phyloP scores from a whole-genome alignment of 2,888 invertebrate genomes.

The Cryptus viduatorius region DNA sequence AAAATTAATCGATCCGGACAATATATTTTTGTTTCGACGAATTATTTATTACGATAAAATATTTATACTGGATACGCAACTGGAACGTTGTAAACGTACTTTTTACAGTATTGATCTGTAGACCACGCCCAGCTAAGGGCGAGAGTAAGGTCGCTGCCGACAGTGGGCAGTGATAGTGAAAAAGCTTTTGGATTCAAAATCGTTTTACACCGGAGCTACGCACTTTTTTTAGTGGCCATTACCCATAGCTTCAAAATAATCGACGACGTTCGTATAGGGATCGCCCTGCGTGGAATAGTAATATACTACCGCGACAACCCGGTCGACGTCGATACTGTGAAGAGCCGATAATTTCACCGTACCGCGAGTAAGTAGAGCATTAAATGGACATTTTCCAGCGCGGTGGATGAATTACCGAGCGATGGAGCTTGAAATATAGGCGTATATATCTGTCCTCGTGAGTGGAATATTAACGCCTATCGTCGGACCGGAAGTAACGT shows the following conservation, averaged over 20 bases:
- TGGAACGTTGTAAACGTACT: conserved; percentile 46
- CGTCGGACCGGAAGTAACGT: conserved; percentile 60
- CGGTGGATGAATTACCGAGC: conserved; percentile 36
- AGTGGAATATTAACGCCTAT: conserved; percentile 44
- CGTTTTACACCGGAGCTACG: neutral
- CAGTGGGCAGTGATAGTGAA: neutral
- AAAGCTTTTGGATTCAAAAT: neutral
- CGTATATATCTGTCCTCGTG: conserved; percentile 9
- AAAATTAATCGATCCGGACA: neutral
- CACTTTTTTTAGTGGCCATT: neutral
- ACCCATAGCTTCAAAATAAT: neutral
- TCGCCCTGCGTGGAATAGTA: neutral
- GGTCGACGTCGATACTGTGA: neutral
- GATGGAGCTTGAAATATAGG: conserved; percentile 15
- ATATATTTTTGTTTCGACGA: too few relatives aligned
- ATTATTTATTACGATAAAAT: neutral
- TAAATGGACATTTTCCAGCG: conserved; percentile 56
- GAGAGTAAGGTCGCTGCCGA: conserved; percentile 63
- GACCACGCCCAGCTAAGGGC: conserved; percentile 75
- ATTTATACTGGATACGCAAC: neutral
- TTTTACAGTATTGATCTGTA: conserved; percentile 79
- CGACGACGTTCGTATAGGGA: neutral
- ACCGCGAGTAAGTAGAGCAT: conserved; percentile 34
- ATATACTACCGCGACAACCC: neutral
- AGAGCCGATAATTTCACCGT: conserved; percentile 33